A percentile compares a stretch with the other conserved stretches of the same genome.
Evolutionary conservation across 2,113 vertebrate genomes (phyloP).

Genomic region (Zosterops borbonicus): DNA sequence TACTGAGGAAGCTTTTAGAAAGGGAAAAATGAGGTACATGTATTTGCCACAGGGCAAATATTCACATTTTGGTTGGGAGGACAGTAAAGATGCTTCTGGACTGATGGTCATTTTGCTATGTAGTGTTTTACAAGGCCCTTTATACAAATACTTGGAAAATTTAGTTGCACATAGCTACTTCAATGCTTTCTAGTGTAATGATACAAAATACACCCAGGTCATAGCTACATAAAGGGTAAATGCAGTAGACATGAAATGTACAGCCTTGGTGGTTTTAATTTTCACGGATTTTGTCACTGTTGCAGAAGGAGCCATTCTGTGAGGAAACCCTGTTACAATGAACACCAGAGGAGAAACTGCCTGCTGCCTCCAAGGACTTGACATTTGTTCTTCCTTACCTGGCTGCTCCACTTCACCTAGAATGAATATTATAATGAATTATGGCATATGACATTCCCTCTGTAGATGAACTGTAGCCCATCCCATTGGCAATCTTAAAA

Average conservation of each 20-base stretch:
- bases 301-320: not conserved
- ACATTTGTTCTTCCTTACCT: not conserved
- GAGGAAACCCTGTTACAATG: not conserved
- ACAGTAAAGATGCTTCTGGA: not conserved
- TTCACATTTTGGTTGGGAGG: not conserved
- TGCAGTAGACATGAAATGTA: not conserved
- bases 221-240: not conserved
- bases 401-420: not conserved
- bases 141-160: not conserved
- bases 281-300: accelerated
- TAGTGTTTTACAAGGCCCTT: not conserved
- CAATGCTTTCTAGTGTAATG: not conserved
- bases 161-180: not conserved
- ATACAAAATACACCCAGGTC: not conserved
- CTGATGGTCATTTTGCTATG: not conserved
- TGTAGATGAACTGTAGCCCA: not conserved
- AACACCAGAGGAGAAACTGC: not conserved
- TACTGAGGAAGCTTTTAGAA: not conserved
- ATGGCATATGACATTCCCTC: not conserved
- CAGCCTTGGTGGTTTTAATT: not conserved
- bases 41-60: not conserved
- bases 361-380: not conserved
- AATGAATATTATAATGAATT: not conserved
- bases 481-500: not conserved
- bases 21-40: not conserved